Evolutionary conservation across 2,888 invertebrate species (phyloP).

Genomic region (Meandrusa payeni): DNA sequence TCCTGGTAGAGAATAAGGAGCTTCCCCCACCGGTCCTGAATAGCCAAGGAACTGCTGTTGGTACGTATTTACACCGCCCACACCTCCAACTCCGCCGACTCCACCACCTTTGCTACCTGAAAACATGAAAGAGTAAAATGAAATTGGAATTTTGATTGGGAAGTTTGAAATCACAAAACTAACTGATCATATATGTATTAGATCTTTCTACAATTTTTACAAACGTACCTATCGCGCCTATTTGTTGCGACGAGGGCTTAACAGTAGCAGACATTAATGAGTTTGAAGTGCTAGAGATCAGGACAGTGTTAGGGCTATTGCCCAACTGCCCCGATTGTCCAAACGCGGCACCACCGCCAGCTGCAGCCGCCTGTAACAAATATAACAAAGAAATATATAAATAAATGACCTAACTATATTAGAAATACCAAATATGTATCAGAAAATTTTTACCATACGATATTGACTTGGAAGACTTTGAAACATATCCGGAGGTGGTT

Average conservation of each 20-base stretch:
- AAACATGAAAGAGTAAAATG: background rate
- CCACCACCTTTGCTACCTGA: constrained; percentile 54
- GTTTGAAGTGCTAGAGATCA: constrained; percentile 93
- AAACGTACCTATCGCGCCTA: constrained; percentile 90
- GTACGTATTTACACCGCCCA: constrained; percentile 71
- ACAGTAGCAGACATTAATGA: constrained; percentile 94
- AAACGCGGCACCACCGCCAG: constrained; percentile 84
- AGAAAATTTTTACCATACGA: constrained; percentile 58
- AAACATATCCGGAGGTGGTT: constrained; percentile 83
- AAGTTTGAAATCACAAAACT: background rate
- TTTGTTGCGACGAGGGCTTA: constrained; percentile 89
- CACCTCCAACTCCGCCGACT: constrained; percentile 60
- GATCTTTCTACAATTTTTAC: no score
- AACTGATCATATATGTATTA: no score
- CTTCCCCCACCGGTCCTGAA: constrained; percentile 68
- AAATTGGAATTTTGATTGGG: background rate
- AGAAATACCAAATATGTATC: background rate
- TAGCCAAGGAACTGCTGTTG: constrained; percentile 76
- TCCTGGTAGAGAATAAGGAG: constrained; percentile 68
- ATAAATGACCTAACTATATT: no score
- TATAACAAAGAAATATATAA: no score
- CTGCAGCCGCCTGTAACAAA: constrained; percentile 64
- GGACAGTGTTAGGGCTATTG: constrained; percentile 92
- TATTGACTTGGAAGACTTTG: constrained; percentile 73
- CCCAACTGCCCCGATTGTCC: constrained; percentile 90